Conservation (phyloP, 2,113 vertebrate genomes). For the Damaliscus lunatus region DNA sequence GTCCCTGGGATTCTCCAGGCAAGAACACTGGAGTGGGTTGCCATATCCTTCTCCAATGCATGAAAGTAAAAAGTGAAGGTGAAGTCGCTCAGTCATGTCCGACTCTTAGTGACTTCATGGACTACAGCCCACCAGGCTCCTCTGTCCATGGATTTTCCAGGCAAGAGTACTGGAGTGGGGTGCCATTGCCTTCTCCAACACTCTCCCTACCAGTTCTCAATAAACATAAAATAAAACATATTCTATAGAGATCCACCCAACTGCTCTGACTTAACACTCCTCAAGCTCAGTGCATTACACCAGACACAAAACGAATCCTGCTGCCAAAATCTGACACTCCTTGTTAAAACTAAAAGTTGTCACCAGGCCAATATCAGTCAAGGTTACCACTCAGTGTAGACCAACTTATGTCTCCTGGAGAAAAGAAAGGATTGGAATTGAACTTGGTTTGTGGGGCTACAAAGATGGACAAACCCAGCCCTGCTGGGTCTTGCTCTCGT, state of each 20-base stretch:
- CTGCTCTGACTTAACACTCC: not conserved
- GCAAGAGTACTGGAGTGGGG: too few species aligned
- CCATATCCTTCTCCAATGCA: too few species aligned
- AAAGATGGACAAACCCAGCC: not conserved
- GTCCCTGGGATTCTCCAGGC: too few species aligned
- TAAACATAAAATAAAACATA: not conserved
- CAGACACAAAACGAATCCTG: not conserved
- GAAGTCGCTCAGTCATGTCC: too few species aligned
- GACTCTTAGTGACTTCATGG: too few species aligned
- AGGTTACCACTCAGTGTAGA: not conserved
- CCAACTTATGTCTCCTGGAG: not conserved
- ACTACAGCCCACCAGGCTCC: too few species aligned
- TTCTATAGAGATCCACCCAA: not conserved
- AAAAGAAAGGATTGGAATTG: rapidly evolving
- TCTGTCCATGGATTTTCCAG: too few species aligned
- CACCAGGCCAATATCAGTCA: not conserved
- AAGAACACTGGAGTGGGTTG: too few species aligned
- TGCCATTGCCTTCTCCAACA: too few species aligned
- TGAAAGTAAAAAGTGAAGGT: too few species aligned
- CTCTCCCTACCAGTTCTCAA: not conserved
- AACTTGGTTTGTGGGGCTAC: not conserved
- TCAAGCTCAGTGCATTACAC: not conserved
- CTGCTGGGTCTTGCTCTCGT: not conserved
- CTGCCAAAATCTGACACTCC: not conserved
- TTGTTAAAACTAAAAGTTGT: not conserved